Conservation (phyloP, 2,797 vertebrate genomes). For the Synaphobranchus kaupii region DNA sequence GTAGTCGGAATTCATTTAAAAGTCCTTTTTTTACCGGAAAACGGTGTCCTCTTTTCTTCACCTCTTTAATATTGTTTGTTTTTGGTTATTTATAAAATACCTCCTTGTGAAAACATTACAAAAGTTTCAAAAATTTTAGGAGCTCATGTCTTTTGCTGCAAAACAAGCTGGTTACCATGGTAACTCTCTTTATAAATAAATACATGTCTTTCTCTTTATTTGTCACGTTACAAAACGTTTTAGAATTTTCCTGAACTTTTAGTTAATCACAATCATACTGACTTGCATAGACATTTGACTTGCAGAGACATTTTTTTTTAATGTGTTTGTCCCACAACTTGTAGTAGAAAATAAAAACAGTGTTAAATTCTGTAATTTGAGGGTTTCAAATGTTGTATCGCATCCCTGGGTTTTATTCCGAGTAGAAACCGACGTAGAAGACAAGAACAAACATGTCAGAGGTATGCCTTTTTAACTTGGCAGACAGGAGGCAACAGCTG, state of each 20-base stretch:
- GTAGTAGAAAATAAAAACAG: no score
- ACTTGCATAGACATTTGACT: no score
- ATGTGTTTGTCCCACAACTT: background rate
- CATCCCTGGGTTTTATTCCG: background rate
- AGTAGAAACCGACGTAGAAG: conserved; percentile 1
- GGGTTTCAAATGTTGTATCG: background rate
- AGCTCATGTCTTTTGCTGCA: no score
- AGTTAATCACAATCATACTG: background rate
- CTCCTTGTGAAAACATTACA: no score
- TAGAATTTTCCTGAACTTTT: background rate
- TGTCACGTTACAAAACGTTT: background rate
- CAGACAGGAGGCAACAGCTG: background rate
- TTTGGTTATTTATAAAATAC: no score
- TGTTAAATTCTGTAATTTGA: background rate
- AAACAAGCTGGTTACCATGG: no score
- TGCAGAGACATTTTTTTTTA: background rate
- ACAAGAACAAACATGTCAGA: conserved; percentile 33
- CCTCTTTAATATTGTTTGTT: no score
- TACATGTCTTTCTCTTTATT: background rate
- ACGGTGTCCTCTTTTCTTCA: no score
- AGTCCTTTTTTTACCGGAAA: no score
- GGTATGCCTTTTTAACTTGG: background rate
- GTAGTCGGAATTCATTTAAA: no score
- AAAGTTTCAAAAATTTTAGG: no score
- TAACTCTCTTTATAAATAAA: no score